Percentiles rank a stretch among this genome's conserved stretches.
Conservation (phyloP, 2,888 invertebrate species). For the Lucinisca nassula region DNA sequence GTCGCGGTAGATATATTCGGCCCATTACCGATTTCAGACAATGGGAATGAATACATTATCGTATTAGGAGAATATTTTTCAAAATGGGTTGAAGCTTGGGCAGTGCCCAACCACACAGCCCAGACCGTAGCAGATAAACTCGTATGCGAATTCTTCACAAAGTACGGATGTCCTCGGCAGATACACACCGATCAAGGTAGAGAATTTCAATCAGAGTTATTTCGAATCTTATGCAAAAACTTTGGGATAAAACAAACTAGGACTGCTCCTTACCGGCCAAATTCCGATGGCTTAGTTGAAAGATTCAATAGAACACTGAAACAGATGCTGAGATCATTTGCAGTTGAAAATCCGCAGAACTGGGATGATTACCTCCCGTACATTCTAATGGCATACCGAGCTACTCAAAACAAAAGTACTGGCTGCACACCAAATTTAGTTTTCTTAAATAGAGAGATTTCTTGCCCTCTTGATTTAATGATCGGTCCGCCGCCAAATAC, state of each 20-base stretch:
- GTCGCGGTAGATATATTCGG: not conserved
- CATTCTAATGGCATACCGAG: not conserved
- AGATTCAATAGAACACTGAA: not conserved
- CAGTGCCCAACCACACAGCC: conserved; percentile 18
- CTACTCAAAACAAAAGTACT: conserved; percentile 28
- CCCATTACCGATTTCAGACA: not conserved
- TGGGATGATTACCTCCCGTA: not conserved
- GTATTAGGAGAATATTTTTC: conserved; percentile 21
- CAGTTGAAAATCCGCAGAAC: not conserved
- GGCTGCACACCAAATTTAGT: not conserved
- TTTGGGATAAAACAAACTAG: not conserved
- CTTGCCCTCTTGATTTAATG: conserved; percentile 33
- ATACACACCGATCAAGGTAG: not conserved
- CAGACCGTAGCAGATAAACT: conserved; percentile 24
- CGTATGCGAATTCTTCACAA: conserved; percentile 23
- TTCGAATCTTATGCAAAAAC: not conserved
- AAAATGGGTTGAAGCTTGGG: conserved; percentile 19
- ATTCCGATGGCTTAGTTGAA: not conserved
- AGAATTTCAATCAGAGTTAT: not conserved
- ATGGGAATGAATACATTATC: conserved; percentile 19
- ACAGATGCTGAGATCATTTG: not conserved
- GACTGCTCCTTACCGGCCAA: not conserved
- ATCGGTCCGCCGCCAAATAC: conserved; percentile 2
- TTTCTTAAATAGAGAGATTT: not conserved
- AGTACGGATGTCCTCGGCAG: conserved; percentile 4